These are phyloP conservation scores for Baccha elongata DNA, from an alignment of 2,888 invertebrate species.

Conservation along the genomic window DNA sequence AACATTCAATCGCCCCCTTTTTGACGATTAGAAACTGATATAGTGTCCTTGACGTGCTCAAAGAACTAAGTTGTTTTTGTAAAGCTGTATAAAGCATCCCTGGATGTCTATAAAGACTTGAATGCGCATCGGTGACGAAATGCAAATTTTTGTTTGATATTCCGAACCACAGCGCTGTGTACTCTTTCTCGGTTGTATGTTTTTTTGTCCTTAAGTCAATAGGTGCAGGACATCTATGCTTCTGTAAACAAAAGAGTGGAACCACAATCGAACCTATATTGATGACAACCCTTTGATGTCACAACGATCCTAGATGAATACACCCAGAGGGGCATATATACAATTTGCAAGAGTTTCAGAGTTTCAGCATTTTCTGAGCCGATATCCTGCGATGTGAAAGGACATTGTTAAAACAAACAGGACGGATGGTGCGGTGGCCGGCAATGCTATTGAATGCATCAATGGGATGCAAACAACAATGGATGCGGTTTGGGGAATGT, in stretches of 20 bases:
- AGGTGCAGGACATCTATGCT: slow-evolving; percentile 58
- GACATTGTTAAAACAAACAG: slow-evolving; percentile 56
- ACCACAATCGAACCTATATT: slow-evolving; percentile 63
- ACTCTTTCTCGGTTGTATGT: slow-evolving; percentile 53
- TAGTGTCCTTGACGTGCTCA: slow-evolving; percentile 13
- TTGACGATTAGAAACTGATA: neutral
- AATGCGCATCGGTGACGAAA: slow-evolving; percentile 56
- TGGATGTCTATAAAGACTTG: slow-evolving; percentile 11
- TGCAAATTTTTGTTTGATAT: slow-evolving; percentile 73
- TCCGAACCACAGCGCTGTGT: slow-evolving; percentile 64
- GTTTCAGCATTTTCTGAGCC: slow-evolving; percentile 9
- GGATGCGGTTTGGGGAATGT: slow-evolving; percentile 66
- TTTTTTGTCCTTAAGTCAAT: slow-evolving; percentile 66
- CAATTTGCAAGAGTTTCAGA: slow-evolving; percentile 43
- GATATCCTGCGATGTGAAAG: slow-evolving; percentile 42
- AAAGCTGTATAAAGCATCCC: slow-evolving; percentile 9
- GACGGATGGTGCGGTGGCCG: slow-evolving; percentile 20
- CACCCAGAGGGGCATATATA: slow-evolving; percentile 35
- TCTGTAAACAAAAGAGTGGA: slow-evolving; percentile 39
- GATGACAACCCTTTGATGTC: slow-evolving; percentile 66
- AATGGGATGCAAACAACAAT: slow-evolving; percentile 68
- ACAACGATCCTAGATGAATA: slow-evolving; percentile 40
- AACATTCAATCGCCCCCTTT: slow-evolving; percentile 19
- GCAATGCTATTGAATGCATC: slow-evolving; percentile 58
- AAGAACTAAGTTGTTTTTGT: slow-evolving; percentile 24